phyloP scores from a whole-genome alignment of 2,113 vertebrate species.

The Vireo altiloquus region DNA sequence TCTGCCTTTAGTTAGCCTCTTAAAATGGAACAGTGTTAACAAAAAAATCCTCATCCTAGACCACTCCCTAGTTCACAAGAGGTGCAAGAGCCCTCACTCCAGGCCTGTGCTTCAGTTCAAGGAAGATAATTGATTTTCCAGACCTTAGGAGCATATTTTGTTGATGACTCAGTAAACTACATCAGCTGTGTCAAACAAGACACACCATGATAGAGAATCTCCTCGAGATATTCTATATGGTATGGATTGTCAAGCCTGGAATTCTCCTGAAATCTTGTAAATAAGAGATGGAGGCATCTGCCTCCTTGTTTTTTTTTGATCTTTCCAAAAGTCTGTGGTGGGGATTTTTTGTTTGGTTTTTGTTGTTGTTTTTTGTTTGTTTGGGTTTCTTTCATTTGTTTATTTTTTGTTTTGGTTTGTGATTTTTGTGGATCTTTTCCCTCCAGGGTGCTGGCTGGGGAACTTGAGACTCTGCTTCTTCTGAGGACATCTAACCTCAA shows the following conservation, averaged over 20 bases:
- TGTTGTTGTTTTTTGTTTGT: not conserved
- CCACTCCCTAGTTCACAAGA: not conserved
- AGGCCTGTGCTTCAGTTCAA: not conserved
- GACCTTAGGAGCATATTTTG: not conserved
- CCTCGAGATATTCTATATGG: not conserved
- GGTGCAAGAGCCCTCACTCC: not conserved
- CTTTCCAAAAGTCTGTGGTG: not conserved
- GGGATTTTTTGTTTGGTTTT: not conserved
- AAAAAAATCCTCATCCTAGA: not conserved
- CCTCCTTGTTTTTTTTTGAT: not conserved
- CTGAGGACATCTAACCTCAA: not conserved
- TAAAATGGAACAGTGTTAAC: not conserved
- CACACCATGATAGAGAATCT: not conserved
- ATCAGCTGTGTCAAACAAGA: not conserved
- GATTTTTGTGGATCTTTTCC: too few relatives aligned
- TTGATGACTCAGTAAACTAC: not conserved
- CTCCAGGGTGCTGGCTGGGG: not conserved
- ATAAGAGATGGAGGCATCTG: rapidly evolving
- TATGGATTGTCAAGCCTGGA: not conserved
- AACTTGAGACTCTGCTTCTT: not conserved
- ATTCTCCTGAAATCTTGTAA: not conserved
- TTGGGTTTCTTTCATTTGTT: too few relatives aligned
- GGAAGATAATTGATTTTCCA: not conserved
- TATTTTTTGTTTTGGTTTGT: not conserved
- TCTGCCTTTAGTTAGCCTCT: not conserved